Evolutionary conservation across 1,140 invertebrate genomes (phyloP), one percentile per base, ranked within the genome.

Genomic region (Leptopilina boulardi): DNA sequence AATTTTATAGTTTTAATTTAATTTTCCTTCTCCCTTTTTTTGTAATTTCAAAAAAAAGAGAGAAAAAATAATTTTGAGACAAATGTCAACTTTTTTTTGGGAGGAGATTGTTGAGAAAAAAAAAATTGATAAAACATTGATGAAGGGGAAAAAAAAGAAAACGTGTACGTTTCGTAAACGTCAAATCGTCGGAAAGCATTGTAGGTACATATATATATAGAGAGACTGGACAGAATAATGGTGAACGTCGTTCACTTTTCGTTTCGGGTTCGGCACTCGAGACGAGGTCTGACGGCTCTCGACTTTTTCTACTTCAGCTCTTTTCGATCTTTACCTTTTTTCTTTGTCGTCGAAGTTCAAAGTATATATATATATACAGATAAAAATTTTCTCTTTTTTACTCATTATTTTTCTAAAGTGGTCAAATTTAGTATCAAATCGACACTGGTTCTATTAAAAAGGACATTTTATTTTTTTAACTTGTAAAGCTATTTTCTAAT

Each of bases 51-150:
- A 77, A 71, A 56, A 71, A 71, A 38, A 2, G 41, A 19, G 47
- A 11, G 19, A 77, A 74, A 51, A 78, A 79, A 73, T 66, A 79
- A 76, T 79, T 70, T 59, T 8, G 34, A 79, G 75, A 76, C 47
- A 76, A 79, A 79, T 76, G 74, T 76, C 71, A 23, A 56, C 44
- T 34, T 74, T 18, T 51, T 30, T 51, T 11, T 41, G 3, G n/a
- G 5, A 59, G 71, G 34, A 38, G 3, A 6, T 38, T 38, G 34
- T 8, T 38, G 47, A 0, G 15, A 8, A 11, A n/a, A 23, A 66
- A 74, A 74, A 74, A 34, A 42, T 34, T 66, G 59, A n/a, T 15
- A 66, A 66, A 66, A 66, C 59, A 66, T 66, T 13, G 21, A 66
- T n/a, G 11, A 34, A 23, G 56, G 10, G 23, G 21, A 15, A 66